These are phyloP conservation scores for Amphibalanus amphitrite DNA, from an alignment of 1,140 invertebrate genomes.

Conservation along the genomic window DNA sequence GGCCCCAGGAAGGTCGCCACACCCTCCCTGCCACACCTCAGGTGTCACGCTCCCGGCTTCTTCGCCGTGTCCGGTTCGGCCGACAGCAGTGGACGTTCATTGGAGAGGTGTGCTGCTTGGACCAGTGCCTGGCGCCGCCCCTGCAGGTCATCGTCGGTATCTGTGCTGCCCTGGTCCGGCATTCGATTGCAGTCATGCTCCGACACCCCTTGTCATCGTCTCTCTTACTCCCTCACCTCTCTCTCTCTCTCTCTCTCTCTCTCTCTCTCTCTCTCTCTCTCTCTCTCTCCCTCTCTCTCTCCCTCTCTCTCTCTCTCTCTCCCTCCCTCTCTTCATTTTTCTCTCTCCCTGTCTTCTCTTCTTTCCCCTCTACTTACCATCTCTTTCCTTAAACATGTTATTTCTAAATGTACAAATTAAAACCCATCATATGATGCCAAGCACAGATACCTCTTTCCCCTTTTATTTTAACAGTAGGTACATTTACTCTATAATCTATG, in stretches of 20 bases:
- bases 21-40: too few relatives aligned
- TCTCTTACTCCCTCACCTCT: background rate
- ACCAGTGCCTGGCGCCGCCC: background rate
- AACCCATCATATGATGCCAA: too few relatives aligned
- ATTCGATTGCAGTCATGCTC: background rate
- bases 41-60: too few relatives aligned
- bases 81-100: too few relatives aligned
- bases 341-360: slow-evolving; percentile 6
- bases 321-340: slow-evolving; percentile 5
- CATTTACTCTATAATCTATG: too few relatives aligned
- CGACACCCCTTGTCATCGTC: background rate
- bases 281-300: slow-evolving; percentile 5
- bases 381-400: too few relatives aligned
- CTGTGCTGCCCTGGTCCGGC: background rate
- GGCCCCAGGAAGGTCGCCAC: too few relatives aligned
- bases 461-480: too few relatives aligned
- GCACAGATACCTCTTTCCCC: too few relatives aligned
- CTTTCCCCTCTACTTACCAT: slow-evolving; percentile 2
- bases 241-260: slow-evolving; percentile 7
- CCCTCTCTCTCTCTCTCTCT: background rate
- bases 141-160: background rate
- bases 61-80: too few relatives aligned
- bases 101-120: background rate
- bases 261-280: slow-evolving; percentile 6
- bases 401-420: too few relatives aligned